phyloP scores from a whole-genome alignment of 2,797 vertebrate genomes.

The Echeneis naucrates region DNA sequence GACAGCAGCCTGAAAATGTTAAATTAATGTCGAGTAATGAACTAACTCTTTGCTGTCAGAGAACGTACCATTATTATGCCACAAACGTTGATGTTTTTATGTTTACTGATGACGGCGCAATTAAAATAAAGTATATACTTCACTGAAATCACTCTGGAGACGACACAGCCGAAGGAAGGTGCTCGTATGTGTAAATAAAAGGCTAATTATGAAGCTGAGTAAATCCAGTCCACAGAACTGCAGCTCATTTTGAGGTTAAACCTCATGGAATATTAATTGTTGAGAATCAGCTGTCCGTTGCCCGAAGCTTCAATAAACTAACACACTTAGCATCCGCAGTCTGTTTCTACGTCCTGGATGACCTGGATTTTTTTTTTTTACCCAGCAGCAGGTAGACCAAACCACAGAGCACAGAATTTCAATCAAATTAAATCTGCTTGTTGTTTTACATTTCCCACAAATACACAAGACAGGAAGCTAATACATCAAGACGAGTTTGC shows the following conservation, averaged over 20 bases:
- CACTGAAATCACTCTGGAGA: background rate
- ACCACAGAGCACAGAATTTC: background rate
- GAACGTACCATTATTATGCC: no score
- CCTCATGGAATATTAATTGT: background rate
- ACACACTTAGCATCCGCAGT: background rate
- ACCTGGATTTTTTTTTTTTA: background rate
- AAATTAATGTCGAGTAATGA: no score
- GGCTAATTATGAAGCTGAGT: no score
- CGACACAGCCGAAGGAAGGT: no score
- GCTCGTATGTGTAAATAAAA: background rate
- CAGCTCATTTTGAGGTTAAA: background rate
- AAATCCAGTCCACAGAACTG: background rate
- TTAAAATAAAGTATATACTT: no score
- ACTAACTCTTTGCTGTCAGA: no score
- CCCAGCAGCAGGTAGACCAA: background rate
- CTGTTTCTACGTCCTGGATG: background rate
- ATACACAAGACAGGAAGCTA: background rate
- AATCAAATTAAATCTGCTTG: background rate
- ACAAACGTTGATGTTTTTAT: no score
- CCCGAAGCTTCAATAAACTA: no score
- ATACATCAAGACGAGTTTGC: background rate
- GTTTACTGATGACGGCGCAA: no score
- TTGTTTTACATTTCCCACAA: background rate
- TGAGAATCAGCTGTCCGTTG: slow-evolving; percentile 1
- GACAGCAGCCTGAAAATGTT: no score